phyloP scores from a whole-genome alignment of 2,888 invertebrate genomes.

The Leucoptera coffeella region DNA sequence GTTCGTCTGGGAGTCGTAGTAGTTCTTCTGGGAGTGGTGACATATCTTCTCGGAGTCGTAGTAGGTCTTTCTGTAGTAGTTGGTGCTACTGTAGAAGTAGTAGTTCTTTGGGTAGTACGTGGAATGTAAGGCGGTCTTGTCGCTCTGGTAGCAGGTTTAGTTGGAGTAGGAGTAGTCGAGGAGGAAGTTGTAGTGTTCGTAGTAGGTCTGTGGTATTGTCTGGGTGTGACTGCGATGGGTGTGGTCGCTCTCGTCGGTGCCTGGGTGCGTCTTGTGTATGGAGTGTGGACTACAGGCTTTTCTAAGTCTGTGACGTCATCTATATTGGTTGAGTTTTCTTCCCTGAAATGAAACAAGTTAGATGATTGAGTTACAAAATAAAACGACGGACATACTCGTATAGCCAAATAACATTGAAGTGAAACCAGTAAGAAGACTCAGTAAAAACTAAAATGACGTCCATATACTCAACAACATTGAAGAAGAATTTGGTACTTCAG shows the following conservation, averaged over 20 bases:
- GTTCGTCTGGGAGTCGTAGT: slow-evolving; percentile 1
- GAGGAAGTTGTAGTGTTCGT: slow-evolving; percentile 1
- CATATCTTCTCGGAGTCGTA: background rate
- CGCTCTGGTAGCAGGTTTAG: slow-evolving; percentile 1
- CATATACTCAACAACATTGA: too few relatives aligned
- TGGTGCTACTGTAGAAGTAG: background rate
- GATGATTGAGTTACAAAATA: too few relatives aligned
- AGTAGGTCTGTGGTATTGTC: background rate
- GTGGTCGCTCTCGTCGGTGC: background rate
- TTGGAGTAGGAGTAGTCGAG: background rate
- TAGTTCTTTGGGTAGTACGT: background rate
- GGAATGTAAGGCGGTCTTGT: background rate
- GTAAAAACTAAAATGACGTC: too few relatives aligned
- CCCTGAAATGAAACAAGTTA: too few relatives aligned
- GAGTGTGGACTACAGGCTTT: too few relatives aligned
- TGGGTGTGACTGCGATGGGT: slow-evolving; percentile 1
- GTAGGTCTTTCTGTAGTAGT: slow-evolving; percentile 1
- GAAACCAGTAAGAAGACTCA: too few relatives aligned
- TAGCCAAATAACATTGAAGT: too few relatives aligned
- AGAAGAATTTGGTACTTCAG: too few relatives aligned
- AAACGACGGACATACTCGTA: too few relatives aligned
- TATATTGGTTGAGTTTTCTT: too few relatives aligned
- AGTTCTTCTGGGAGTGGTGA: background rate
- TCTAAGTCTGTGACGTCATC: too few relatives aligned
- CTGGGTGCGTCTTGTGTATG: background rate